Percentiles rank a stretch among this genome's conserved stretches.
These are phyloP conservation scores for Anguilla japonica DNA, from an alignment of 2,113 vertebrate genomes.

Conservation along the genomic window DNA sequence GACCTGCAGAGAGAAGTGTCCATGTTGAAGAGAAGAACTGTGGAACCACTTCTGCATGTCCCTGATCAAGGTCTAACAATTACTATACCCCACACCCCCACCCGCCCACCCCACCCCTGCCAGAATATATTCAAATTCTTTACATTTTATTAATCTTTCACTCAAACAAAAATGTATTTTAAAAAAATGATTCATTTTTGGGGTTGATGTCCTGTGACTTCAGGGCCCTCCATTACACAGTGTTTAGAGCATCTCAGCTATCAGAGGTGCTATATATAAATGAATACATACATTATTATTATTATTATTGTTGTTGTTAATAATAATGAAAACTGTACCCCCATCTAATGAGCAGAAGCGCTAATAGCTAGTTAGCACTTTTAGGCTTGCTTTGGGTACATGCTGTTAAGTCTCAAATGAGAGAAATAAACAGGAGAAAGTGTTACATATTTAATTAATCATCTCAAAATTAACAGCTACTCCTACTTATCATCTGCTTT, in stretches of 20 bases:
- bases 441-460: conserved; percentile 7
- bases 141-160: too few relatives aligned
- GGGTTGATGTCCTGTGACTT: not conserved
- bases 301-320: too few relatives aligned
- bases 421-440: not conserved
- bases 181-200: not conserved
- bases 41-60: not conserved
- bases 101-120: too few relatives aligned
- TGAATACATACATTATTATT: too few relatives aligned
- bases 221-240: not conserved
- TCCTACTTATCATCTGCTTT: conserved; percentile 11
- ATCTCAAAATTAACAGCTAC: not conserved
- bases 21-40: too few relatives aligned
- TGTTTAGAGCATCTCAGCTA: not conserved
- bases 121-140: too few relatives aligned
- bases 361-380: not conserved
- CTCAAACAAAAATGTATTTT: not conserved
- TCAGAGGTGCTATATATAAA: not conserved
- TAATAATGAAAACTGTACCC: not conserved
- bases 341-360: not conserved
- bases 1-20: not conserved
- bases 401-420: not conserved
- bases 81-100: not conserved
- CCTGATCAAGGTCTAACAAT: too few relatives aligned
- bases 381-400: not conserved